Evolutionary conservation across 2,113 vertebrate genomes (phyloP).

Genomic region (Entomyzon cyanotis): DNA sequence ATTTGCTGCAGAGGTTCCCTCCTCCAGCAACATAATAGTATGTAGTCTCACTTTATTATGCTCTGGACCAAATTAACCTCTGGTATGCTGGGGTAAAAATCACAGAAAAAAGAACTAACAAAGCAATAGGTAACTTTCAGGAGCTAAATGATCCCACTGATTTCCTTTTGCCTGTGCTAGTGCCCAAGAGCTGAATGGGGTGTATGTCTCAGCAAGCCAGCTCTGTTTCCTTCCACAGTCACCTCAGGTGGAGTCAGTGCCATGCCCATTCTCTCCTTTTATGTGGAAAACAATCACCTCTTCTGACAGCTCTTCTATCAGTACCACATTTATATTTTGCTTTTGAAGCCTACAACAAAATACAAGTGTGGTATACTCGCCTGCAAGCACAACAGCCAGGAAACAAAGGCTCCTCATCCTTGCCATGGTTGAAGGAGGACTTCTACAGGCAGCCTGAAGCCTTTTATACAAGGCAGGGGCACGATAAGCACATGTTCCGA

Average conservation of each 20-base stretch:
- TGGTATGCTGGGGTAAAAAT: not conserved
- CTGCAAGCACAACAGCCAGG: not conserved
- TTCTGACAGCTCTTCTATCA: accelerated
- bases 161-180: not conserved
- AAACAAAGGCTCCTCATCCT: not conserved
- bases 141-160: not conserved
- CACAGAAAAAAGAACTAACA: not conserved
- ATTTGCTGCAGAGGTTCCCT: not conserved
- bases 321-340: not conserved
- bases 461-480: slow-evolving; percentile 8
- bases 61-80: not conserved
- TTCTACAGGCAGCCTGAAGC: not conserved
- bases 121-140: not conserved
- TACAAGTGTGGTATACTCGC: not conserved
- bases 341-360: not conserved
- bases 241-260: not conserved
- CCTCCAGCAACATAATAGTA: not conserved
- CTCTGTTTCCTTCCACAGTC: not conserved
- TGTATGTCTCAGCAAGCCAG: not conserved
- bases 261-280: not conserved
- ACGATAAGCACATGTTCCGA: not conserved
- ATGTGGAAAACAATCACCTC: not conserved
- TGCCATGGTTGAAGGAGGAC: not conserved
- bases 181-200: no score
- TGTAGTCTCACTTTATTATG: not conserved